phyloP scores from a whole-genome alignment of 1,140 invertebrate species.

The Drosophila bocqueti region DNA sequence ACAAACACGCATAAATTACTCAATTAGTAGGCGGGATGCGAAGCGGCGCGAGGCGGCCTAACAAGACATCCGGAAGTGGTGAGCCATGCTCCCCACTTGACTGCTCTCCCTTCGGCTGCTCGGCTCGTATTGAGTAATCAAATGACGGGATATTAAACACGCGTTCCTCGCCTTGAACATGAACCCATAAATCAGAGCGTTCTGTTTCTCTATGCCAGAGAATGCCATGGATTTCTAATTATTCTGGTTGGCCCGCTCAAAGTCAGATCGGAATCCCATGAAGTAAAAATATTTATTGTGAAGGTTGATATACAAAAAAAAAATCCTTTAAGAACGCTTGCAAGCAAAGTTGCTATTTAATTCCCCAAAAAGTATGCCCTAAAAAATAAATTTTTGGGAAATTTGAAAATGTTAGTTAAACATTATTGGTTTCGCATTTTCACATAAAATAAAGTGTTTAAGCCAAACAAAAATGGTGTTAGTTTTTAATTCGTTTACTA shows the following conservation, averaged over 20 bases:
- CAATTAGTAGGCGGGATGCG: conserved; percentile 75
- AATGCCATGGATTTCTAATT: conserved; percentile 39
- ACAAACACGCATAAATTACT: conserved; percentile 82
- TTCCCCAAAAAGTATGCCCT: neutral
- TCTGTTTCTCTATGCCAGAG: neutral
- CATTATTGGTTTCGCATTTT: neutral
- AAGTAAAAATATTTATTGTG: neutral
- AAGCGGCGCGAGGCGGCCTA: conserved; percentile 40
- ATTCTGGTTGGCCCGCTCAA: neutral
- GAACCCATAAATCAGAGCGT: conserved; percentile 32
- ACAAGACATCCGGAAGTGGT: conserved; percentile 63
- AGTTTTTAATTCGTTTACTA: neutral
- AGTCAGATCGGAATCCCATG: conserved; percentile 10
- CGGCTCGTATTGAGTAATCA: conserved; percentile 68
- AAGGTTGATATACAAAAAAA: too few species aligned
- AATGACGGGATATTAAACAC: conserved; percentile 66
- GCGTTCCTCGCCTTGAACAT: conserved; percentile 18
- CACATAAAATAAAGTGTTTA: too few species aligned
- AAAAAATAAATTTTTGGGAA: neutral
- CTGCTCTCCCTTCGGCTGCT: neutral
- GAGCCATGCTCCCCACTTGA: conserved; percentile 31
- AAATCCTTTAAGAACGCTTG: too few species aligned
- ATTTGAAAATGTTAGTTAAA: too few species aligned
- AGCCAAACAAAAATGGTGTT: too few species aligned
- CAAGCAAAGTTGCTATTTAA: neutral